Conservation (phyloP, 1,140 invertebrate genomes). For the Gyrodactylus salaris region DNA sequence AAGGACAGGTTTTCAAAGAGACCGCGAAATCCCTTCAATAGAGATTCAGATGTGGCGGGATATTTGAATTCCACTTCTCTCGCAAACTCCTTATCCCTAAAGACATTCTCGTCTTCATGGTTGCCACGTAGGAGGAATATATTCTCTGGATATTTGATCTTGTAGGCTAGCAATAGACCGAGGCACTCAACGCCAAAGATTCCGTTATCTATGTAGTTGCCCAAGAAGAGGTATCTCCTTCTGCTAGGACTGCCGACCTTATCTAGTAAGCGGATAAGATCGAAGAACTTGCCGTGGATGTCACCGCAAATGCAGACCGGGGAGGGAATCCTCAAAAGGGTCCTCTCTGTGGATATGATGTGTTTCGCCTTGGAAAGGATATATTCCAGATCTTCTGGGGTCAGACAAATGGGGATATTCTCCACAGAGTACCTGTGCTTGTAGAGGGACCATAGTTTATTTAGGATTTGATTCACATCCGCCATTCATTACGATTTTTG, state of each 20-base stretch:
- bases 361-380: too few relatives aligned
- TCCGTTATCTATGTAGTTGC: conserved; percentile 25
- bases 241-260: conserved; percentile 22
- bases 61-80: conserved; percentile 1
- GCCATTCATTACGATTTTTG: too few relatives aligned
- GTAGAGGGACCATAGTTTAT: too few relatives aligned
- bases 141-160: conserved; percentile 27
- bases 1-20: too few relatives aligned
- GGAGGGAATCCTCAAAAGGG: too few relatives aligned
- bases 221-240: conserved; percentile 24
- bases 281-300: conserved; percentile 28
- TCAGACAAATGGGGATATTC: too few relatives aligned
- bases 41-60: too few relatives aligned
- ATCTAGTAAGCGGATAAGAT: conserved; percentile 23
- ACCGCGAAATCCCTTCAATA: too few relatives aligned
- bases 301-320: conserved; percentile 29
- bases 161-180: conserved; percentile 19
- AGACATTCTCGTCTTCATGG: conserved; percentile 31
- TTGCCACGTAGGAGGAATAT: conserved; percentile 32
- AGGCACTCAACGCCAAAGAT: conserved; percentile 27
- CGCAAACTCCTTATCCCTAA: conserved; percentile 28
- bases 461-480: too few relatives aligned
- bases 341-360: too few relatives aligned
- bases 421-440: too few relatives aligned
- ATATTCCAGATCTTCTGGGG: too few relatives aligned